Evolutionary conservation across 2,113 vertebrate species (phyloP), one percentile per base, ranked within the genome.

Genomic region (Datnioides undecimradiatus): DNA sequence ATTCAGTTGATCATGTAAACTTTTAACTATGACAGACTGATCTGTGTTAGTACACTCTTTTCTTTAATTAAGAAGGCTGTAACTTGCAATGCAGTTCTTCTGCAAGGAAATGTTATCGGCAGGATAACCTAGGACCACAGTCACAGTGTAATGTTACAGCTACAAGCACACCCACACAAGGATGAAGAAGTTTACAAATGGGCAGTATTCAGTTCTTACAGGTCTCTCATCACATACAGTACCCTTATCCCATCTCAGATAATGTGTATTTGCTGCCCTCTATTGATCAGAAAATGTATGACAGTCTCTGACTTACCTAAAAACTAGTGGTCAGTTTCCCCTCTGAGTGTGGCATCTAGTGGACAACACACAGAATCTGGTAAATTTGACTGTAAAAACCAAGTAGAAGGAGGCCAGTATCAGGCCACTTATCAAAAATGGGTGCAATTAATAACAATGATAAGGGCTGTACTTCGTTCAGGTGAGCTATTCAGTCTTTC

Each of bases 341-440:
- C 95, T 94, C 87, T 89, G 94, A 96, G 93, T 89, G 92, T 95
- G 95, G 91, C 96, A 96, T 94, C 96, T 96, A 95, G 94, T 95
- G 96, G 96, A 87, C 94, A 89, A 49, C 89, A 58, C 3, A 17
- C 9, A 62, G 19, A 60, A 41, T 34, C 23, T 38, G 1, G 6
- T 4, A 7, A 13, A 31, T 57, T 25, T 62, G 19, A 29, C n/a
- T 9, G 5, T n/a, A 31, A 51, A 59, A 12, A 45, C 29, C 16
- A 16, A 25, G 6, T 6, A 48, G 25, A 5, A 68, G n/a, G 3
- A 54, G n/a, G 34, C 29, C 23, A 1, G 10, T 5, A 55, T n/a
- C n/a, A n/a, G n/a, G n/a, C n/a, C n/a, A 33, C 14, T 2, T 49
- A 4, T 60, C 31, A 49, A 36, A 73, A 6, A 31, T 6, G n/a